Evolutionary conservation across 2,113 vertebrate genomes (phyloP).

Genomic region (Rhinolophus sinicus): DNA sequence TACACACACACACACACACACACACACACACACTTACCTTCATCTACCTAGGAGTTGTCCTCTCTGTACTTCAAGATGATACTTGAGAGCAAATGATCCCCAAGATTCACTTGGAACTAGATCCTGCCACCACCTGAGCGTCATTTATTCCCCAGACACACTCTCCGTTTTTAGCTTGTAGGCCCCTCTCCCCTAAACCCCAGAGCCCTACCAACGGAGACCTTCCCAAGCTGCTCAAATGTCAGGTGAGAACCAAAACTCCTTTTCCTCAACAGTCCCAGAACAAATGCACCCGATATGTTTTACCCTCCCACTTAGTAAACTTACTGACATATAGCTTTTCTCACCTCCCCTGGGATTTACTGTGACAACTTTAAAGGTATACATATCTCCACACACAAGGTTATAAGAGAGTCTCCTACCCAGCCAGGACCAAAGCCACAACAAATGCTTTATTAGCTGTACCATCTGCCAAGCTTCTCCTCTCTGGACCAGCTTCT

Average conservation of each 20-base stretch:
- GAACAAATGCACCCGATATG: background rate
- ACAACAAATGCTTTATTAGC: conserved; percentile 8
- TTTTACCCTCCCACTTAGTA: background rate
- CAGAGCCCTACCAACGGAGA: background rate
- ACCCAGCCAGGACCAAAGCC: background rate
- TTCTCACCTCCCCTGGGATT: background rate
- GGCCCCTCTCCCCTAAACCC: background rate
- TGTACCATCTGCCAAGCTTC: conserved; percentile 13
- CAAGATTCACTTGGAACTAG: background rate
- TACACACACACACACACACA: too few species aligned
- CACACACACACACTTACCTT: background rate
- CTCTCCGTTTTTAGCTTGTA: background rate
- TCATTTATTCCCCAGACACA: background rate
- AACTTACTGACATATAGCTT: background rate
- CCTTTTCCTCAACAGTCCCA: background rate
- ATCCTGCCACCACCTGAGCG: background rate
- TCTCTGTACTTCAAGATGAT: background rate
- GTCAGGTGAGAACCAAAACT: background rate
- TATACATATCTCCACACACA: background rate
- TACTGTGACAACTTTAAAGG: conserved; percentile 13
- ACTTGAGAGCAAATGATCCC: background rate
- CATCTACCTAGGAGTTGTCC: background rate
- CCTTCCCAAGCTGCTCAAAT: conserved; percentile 10
- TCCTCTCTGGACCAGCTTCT: conserved; percentile 32
- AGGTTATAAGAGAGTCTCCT: background rate